Conservation (phyloP, 1,140 invertebrate genomes). For the Sitobion miscanthi region DNA sequence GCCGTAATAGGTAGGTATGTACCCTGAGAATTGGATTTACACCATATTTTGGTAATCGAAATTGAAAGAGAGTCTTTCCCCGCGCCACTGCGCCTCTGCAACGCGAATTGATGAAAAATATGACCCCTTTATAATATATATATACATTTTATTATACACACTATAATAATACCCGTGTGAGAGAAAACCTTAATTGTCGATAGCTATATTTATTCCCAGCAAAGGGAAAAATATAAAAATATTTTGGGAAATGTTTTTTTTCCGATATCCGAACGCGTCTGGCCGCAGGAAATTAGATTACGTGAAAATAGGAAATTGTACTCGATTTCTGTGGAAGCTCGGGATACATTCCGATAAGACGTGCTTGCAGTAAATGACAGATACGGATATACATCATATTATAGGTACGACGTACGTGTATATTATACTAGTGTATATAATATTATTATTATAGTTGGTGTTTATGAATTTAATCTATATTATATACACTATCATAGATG, state of each 20-base stretch:
- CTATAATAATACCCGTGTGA: not conserved
- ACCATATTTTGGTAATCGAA: constrained; percentile 15
- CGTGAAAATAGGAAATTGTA: not conserved
- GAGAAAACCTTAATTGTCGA: not conserved
- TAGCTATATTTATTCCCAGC: not conserved
- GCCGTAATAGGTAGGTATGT: not conserved
- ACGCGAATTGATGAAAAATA: not conserved
- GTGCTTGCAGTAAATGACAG: not conserved
- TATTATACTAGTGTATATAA: not conserved
- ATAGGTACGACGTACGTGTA: not conserved
- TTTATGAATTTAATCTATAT: not conserved
- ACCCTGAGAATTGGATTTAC: not conserved
- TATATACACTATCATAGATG: not conserved
- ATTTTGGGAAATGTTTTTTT: not conserved
- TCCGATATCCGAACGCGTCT: not conserved
- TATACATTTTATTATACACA: not conserved
- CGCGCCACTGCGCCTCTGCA: not conserved
- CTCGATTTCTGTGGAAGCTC: not conserved
- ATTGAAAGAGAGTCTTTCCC: not conserved
- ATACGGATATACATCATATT: not conserved
- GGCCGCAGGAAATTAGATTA: not conserved
- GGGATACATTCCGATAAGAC: not conserved
- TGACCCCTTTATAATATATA: not conserved
- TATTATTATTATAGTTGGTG: not conserved
- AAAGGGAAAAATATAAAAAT: not conserved